Evolutionary conservation across 2,888 invertebrate species (phyloP), one percentile per base, ranked within the genome.

Genomic region (Diploptera punctata): DNA sequence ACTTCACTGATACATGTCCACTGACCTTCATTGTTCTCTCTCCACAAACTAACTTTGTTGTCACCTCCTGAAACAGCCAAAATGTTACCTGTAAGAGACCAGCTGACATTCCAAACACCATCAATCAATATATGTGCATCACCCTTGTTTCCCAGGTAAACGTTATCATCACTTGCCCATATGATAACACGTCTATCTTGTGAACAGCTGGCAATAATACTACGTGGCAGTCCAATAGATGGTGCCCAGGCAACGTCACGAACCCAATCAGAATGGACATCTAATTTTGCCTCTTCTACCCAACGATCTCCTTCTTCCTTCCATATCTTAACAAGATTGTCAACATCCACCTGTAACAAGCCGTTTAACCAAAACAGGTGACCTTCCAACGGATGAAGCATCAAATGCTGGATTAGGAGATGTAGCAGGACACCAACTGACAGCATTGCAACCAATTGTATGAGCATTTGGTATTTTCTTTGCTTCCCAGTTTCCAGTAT

Each of bases 181-280:
- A 95, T 90, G n/a, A 94, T 91, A 0, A 94, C 93, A 76, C 93
- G 85, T 67, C 93, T 90, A 82, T 95, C 94, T 80, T 94, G 98
- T 0, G 99, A 99, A 82, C 99, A 99, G 77, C 96, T 97, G 1
- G 99, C 99, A 77, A 99, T 95, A 79, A 94, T 92, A 68, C 93
- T 93, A 73, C 92, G 89, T n/a, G 94, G 92, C 29, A 97, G 86
- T 3, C 96, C 95, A 78, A 97, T 88, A 54, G 95, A 91, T 1
- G 99, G 99, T 5, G 98, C 97, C 99, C 99, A 99, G 3, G 98
- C 97, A 0, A 99, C 99, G 84, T 99, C 99, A 75, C 99, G 87
- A 16, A 99, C 98, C 98, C 99, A 99, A 83, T 99, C 99, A 75
- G 95, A 95, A 84, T 99, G 99, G 77, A 95, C 95, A 83, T 98